phyloP scores from a whole-genome alignment of 2,113 vertebrate genomes.

The Callospermophilus lateralis region DNA sequence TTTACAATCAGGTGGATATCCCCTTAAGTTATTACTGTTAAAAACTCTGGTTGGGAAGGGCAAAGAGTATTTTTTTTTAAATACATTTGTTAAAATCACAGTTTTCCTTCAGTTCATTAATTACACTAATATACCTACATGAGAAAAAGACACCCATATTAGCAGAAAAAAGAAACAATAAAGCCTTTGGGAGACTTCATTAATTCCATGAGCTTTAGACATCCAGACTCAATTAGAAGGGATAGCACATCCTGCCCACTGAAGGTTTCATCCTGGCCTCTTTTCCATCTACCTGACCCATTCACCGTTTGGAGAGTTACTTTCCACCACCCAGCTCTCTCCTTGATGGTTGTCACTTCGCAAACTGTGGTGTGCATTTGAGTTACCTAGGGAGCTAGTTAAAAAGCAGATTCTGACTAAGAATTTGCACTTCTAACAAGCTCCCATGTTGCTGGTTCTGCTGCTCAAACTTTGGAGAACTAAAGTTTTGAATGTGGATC shows the following conservation, averaged over 20 bases:
- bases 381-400: no score
- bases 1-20: background rate
- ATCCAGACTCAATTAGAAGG: background rate
- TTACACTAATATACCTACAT: background rate
- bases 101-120: background rate
- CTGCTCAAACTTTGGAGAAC: background rate
- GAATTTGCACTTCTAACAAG: background rate
- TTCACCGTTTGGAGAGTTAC: background rate
- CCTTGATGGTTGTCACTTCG: background rate
- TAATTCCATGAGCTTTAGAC: background rate
- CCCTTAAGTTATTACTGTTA: background rate
- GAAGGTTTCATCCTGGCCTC: background rate
- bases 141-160: background rate
- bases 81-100: background rate
- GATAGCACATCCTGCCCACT: background rate
- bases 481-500: background rate
- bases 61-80: background rate
- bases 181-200: background rate
- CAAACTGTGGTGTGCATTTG: background rate
- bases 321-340: background rate
- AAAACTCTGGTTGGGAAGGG: background rate
- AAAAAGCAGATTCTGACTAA: background rate
- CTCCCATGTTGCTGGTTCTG: background rate
- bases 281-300: background rate
- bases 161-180: background rate